Percentiles rank a stretch among this genome's conserved stretches.
Evolutionary conservation across 2,113 vertebrate genomes (phyloP).

Genomic region (Corydoras sp.): DNA sequence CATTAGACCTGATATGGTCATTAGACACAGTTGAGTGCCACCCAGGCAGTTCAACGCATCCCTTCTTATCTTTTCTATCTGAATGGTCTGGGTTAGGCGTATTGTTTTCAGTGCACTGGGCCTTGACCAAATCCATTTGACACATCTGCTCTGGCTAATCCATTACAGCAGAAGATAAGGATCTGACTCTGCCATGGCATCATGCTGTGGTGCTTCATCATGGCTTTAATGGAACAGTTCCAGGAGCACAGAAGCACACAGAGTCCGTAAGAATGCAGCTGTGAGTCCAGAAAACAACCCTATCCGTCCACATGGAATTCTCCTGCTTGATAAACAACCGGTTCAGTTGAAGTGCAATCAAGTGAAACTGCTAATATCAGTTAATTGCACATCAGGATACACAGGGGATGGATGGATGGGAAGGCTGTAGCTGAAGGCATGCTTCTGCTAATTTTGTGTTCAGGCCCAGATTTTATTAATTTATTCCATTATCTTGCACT

Average conservation of each 20-base stretch:
- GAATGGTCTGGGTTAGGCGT: slow-evolving; percentile 31
- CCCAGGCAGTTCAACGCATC: slow-evolving; percentile 27
- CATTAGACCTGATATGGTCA: slow-evolving; percentile 39
- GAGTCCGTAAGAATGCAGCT: slow-evolving; percentile 14
- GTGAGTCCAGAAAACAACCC: neutral
- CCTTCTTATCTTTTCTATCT: slow-evolving; percentile 40
- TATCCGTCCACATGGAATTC: neutral
- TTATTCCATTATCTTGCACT: too few species aligned
- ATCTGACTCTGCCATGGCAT: slow-evolving; percentile 31
- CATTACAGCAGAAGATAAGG: slow-evolving; percentile 39
- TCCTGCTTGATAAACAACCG: neutral
- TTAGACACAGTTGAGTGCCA: slow-evolving; percentile 27
- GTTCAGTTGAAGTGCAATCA: slow-evolving; percentile 11
- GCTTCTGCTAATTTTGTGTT: neutral
- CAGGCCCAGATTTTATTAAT: neutral
- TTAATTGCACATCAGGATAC: neutral
- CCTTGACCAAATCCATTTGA: slow-evolving; percentile 44
- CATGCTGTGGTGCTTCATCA: slow-evolving; percentile 8
- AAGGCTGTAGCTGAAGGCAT: neutral
- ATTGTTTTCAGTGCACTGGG: slow-evolving; percentile 43
- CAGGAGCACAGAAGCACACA: slow-evolving; percentile 14
- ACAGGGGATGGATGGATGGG: neutral
- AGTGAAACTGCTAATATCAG: slow-evolving; percentile 5
- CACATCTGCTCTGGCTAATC: slow-evolving; percentile 40
- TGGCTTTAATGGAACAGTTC: slow-evolving; percentile 20